Evolutionary conservation across 2,113 vertebrate genomes (phyloP), one percentile per base, ranked within the genome.

Genomic region (Madoqua kirkii): DNA sequence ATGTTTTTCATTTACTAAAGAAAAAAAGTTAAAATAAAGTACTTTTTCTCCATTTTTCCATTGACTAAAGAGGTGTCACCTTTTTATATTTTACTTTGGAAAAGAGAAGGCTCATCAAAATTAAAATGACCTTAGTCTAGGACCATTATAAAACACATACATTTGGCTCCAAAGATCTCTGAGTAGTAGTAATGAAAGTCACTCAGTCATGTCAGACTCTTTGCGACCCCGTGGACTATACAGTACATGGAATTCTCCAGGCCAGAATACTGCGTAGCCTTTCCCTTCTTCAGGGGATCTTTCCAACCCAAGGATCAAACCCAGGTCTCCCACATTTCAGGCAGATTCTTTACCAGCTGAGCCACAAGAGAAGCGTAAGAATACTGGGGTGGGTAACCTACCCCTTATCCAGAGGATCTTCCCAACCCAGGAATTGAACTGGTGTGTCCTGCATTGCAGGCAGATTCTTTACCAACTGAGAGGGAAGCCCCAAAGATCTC

Each of bases 31-130:
- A 50, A 71, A 90, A 96, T 85, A n/a, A 92, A 33, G 52, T 1
- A 52, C 90, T 84, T 94, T 79, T 12, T 78, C n/a, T 62, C 14
- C 43, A 40, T 71, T 92, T 91, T 82, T n/a, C 48, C 29, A 79
- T 0, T 95, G 40, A 85, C 43, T 54, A 84, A 19, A 79, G 50
- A 79, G 25, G 31, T 33, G 27, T 36, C 29, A 48, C 7, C 33
- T 81, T 96, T 95, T 95, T 50, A 71, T 50, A 92, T 93, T 90
- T 92, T 57, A 94, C 36, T 95, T 48, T 85, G 83, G 45, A 87
- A 60, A 86, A 91, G 89, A 91, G 29, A 89, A 97, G 27, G 50
- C 67, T 92, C 10, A 54, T 91, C 25, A 71, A 88, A 93, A 95
- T 7, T 89, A 50, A 97, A 96, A 97, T 83, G n/a, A 84, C 10